These are phyloP conservation scores for Drosophila infuscata DNA, from an alignment of 2,888 invertebrate genomes.

Conservation along the genomic window DNA sequence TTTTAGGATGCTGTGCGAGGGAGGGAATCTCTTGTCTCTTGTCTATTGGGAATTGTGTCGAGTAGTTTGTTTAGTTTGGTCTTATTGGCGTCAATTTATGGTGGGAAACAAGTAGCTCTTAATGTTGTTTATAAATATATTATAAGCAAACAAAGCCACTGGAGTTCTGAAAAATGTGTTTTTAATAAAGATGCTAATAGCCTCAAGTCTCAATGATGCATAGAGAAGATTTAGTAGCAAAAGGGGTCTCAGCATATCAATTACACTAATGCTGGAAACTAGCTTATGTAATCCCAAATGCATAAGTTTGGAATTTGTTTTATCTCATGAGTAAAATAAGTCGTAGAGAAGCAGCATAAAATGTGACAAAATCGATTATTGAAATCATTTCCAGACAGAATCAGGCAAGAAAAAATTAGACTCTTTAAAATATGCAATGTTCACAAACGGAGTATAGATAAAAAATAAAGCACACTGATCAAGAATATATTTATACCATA, in stretches of 20 bases:
- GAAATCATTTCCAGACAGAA: not conserved
- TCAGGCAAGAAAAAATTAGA: not conserved
- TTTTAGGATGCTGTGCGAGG: not conserved
- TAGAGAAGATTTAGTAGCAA: constrained; percentile 29
- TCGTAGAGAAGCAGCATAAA: not conserved
- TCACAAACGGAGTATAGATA: not conserved
- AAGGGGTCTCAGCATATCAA: constrained; percentile 69
- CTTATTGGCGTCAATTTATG: constrained; percentile 68
- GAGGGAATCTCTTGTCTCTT: constrained; percentile 5
- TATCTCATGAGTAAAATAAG: constrained; percentile 27
- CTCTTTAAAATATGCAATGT: not conserved
- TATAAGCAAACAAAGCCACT: constrained; percentile 61
- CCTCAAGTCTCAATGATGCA: constrained; percentile 47
- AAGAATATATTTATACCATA: not conserved
- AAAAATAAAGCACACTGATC: not conserved
- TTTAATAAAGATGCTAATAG: constrained; percentile 74
- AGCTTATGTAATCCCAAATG: constrained; percentile 38
- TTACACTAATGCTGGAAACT: constrained; percentile 38
- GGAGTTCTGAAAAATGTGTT: constrained; percentile 68
- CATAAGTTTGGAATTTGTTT: constrained; percentile 15
- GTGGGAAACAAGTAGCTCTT: constrained; percentile 64
- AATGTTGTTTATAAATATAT: constrained; percentile 70
- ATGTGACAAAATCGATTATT: not conserved
- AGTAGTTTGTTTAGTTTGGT: constrained; percentile 53
- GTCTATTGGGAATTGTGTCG: constrained; percentile 47